Conservation (phyloP, 2,888 invertebrate genomes). For the Pediacus dermestoides region DNA sequence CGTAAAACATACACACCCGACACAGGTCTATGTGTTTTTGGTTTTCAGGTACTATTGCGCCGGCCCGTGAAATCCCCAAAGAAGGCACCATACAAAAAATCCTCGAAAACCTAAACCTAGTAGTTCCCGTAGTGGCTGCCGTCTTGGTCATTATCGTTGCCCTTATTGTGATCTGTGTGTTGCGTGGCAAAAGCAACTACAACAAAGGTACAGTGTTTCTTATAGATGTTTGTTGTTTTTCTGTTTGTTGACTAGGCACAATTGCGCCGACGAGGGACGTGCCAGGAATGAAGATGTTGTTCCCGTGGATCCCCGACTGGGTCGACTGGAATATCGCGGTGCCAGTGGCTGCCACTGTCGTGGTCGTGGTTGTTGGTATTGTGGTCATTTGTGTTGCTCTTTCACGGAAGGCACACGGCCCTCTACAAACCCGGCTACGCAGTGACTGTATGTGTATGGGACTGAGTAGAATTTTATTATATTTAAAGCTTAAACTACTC, state of each 20-base stretch:
- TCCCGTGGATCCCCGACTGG: slow-evolving; percentile 82
- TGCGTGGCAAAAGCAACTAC: slow-evolving; percentile 77
- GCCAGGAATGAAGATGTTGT: slow-evolving; percentile 54
- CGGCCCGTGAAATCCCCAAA: slow-evolving; percentile 79
- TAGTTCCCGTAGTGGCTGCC: slow-evolving; percentile 90
- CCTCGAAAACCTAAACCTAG: slow-evolving; percentile 86
- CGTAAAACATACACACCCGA: too few relatives aligned
- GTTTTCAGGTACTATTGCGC: slow-evolving; percentile 95
- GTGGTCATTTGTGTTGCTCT: slow-evolving; percentile 87
- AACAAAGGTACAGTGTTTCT: slow-evolving; percentile 69
- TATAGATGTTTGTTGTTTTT: slow-evolving; percentile 24
- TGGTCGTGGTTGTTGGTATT: slow-evolving; percentile 86
- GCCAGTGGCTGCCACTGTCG: slow-evolving; percentile 83
- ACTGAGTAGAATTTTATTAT: background rate
- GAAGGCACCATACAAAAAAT: slow-evolving; percentile 85
- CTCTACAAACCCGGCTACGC: slow-evolving; percentile 69
- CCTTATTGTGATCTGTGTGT: slow-evolving; percentile 88
- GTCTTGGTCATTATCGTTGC: slow-evolving; percentile 90
- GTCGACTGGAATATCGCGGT: slow-evolving; percentile 87
- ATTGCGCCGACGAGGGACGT: slow-evolving; percentile 68
- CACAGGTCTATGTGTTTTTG: slow-evolving; percentile 32
- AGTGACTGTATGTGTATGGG: slow-evolving; percentile 71
- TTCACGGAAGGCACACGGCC: slow-evolving; percentile 68
- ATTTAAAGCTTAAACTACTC: too few relatives aligned
- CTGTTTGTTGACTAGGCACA: slow-evolving; percentile 63